Base-by-base conservation (phyloP, 2,888 invertebrate genomes). In the Agapetus fuscipes region DNA sequence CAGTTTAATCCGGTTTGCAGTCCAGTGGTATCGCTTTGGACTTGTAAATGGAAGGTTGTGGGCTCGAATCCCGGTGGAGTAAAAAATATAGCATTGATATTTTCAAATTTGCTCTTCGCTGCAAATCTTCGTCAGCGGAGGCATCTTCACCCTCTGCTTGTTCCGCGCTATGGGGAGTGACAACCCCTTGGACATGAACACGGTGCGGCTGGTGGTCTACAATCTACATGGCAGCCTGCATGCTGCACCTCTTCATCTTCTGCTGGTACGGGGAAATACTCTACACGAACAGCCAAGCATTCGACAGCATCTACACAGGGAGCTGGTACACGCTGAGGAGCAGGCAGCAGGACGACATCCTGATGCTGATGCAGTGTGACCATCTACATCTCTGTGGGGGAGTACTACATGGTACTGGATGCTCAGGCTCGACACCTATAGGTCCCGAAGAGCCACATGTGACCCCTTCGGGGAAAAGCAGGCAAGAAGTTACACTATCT, bases 201-300 rank as follows among this genome's bases (percentile, higher is more conserved):
- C 30, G 9, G 30, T 30, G 12, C n/a, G n/a, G n/a, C n/a, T n/a
- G n/a, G n/a, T 15, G 3, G 29, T 34, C 14, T 35, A 31, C 5
- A 3, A n/a, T n/a, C n/a, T n/a, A n/a, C n/a, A n/a, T 30, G n/a
- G 29, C 14, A 9, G 30, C 30, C 24, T 20, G 24, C 7, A 11
- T 14, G 5, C 14, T 29, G 12, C 41, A 41, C 28, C 20, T 41
- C 9, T 41, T 41, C 29, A 32, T 30, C 12, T 32, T 41, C 20
- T 41, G 41, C 16, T 41, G 32, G 31, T 41, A 26, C 17, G 41
- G 41, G 13, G 33, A 39, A 15, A n/a, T n/a, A n/a, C n/a, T n/a
- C n/a, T n/a, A n/a, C n/a, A n/a, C n/a, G n/a, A n/a, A n/a, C n/a
- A 38, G 32, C 10, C 13, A 25, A 7, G 17, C 17, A 6, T 32